phyloP scores from a whole-genome alignment of 2,797 vertebrate genomes.

The Brachyalestes nurse region DNA sequence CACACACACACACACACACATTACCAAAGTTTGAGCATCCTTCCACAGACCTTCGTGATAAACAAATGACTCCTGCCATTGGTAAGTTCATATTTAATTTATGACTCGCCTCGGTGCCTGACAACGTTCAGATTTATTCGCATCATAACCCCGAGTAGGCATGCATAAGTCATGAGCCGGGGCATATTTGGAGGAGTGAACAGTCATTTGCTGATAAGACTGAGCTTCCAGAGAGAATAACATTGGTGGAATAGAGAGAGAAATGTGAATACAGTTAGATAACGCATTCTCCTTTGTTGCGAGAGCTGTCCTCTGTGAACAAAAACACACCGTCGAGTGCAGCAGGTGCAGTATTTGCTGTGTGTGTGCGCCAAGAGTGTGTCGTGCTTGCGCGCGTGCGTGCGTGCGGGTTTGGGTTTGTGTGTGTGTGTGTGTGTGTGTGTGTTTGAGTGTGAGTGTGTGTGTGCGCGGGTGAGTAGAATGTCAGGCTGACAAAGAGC shows the following conservation, averaged over 20 bases:
- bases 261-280: slow-evolving; percentile 50
- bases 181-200: slow-evolving; percentile 52
- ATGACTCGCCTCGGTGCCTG: slow-evolving; percentile 43
- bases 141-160: slow-evolving; percentile 52
- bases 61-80: slow-evolving; percentile 53
- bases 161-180: slow-evolving; percentile 62
- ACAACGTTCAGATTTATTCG: slow-evolving; percentile 60
- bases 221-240: slow-evolving; percentile 51
- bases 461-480: neutral
- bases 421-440: slow-evolving; percentile 1
- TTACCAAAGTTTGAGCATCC: slow-evolving; percentile 29
- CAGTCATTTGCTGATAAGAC: slow-evolving; percentile 53
- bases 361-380: neutral
- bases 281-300: slow-evolving; percentile 51
- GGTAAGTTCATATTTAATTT: slow-evolving; percentile 53
- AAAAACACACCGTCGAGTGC: slow-evolving; percentile 23
- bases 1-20: neutral
- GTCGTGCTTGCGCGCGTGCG: neutral
- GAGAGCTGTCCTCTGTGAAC: slow-evolving; percentile 31
- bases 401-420: no score
- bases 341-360: neutral
- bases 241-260: slow-evolving; percentile 35
- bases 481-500: slow-evolving; percentile 39
- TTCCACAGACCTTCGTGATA: slow-evolving; percentile 40
- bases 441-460: no score